Conservation (phyloP, 1,140 invertebrate genomes). For the Mesaphorura yosii region DNA sequence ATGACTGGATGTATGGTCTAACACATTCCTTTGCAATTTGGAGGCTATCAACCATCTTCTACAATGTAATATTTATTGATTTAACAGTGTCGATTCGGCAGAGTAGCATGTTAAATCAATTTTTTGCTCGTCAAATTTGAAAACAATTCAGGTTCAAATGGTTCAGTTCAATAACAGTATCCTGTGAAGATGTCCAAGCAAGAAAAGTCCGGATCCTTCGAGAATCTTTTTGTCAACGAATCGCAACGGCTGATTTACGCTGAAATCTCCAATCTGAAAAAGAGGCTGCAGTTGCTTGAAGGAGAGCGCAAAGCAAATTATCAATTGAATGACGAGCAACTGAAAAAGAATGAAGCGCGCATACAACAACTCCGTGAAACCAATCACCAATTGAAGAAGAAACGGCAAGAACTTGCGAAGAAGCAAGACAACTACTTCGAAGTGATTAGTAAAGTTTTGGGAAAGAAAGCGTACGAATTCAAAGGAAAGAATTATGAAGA, state of each 20-base stretch:
- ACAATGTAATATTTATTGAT: too few relatives aligned
- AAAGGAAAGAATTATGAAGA: conserved; percentile 18
- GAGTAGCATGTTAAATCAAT: too few relatives aligned
- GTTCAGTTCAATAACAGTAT: too few relatives aligned
- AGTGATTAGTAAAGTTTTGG: conserved; percentile 4
- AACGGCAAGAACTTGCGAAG: conserved; percentile 2
- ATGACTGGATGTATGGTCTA: too few relatives aligned
- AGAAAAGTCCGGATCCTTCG: conserved; percentile 12
- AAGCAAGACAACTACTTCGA: conserved; percentile 12
- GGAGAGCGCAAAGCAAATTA: conserved; percentile 30
- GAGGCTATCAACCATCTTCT: too few relatives aligned
- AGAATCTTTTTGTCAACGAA: conserved; percentile 25
- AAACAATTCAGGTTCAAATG: too few relatives aligned
- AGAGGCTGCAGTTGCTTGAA: conserved; percentile 27
- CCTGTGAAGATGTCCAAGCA: conserved; percentile 25
- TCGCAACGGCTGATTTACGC: conserved; percentile 15
- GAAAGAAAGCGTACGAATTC: conserved; percentile 22
- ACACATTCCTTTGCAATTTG: too few relatives aligned
- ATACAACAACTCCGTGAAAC: conserved; percentile 17
- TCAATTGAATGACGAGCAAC: conserved; percentile 21
- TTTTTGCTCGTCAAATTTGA: too few relatives aligned
- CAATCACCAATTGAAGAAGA: conserved; percentile 15
- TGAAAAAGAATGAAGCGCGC: conserved; percentile 25
- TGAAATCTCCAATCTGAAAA: conserved; percentile 28
- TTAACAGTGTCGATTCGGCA: too few relatives aligned